phyloP scores from a whole-genome alignment of 35 echinoderm and acorn worm genomes.

The Holothuria glaberrima region DNA sequence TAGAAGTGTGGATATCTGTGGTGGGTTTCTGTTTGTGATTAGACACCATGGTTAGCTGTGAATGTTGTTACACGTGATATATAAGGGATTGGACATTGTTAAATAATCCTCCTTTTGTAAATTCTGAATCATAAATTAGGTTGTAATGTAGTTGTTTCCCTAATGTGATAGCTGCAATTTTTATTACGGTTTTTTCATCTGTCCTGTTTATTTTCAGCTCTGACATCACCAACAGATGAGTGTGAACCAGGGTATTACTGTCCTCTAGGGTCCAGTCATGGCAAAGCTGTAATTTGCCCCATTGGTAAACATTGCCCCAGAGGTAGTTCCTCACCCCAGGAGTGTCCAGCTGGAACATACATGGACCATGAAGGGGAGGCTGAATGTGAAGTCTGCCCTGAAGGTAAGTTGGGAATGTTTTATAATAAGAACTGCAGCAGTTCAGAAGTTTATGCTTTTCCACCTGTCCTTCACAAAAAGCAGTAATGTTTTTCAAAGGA shows the following conservation, averaged over 20 bases:
- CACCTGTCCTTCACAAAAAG: too few species aligned
- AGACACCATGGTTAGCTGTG: too few species aligned
- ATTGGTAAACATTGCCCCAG: conserved; percentile 91
- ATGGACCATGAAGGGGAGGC: conserved; percentile 84
- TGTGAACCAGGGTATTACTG: conserved; percentile 95
- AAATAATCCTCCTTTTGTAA: too few species aligned
- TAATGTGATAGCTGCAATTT: background rate
- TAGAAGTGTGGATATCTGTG: too few species aligned
- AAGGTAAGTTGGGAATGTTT: conserved; percentile 66
- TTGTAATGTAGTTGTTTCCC: too few species aligned
- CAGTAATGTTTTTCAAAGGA: too few species aligned
- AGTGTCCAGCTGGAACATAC: conserved; percentile 82
- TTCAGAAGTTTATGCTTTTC: too few species aligned
- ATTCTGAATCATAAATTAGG: too few species aligned
- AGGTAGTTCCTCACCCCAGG: conserved; percentile 83
- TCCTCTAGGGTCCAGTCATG: conserved; percentile 62
- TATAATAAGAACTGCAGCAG: too few species aligned
- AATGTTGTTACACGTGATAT: too few species aligned
- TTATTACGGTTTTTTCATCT: background rate
- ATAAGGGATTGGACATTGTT: too few species aligned
- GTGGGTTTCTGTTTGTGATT: too few species aligned
- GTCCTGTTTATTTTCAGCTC: conserved; percentile 50
- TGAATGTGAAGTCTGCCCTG: conserved; percentile 85
- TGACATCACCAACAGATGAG: conserved; percentile 63
- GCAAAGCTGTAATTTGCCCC: conserved; percentile 85